These are phyloP conservation scores for Coluber constrictor DNA, from an alignment of 2,797 vertebrate species.

Conservation along the genomic window DNA sequence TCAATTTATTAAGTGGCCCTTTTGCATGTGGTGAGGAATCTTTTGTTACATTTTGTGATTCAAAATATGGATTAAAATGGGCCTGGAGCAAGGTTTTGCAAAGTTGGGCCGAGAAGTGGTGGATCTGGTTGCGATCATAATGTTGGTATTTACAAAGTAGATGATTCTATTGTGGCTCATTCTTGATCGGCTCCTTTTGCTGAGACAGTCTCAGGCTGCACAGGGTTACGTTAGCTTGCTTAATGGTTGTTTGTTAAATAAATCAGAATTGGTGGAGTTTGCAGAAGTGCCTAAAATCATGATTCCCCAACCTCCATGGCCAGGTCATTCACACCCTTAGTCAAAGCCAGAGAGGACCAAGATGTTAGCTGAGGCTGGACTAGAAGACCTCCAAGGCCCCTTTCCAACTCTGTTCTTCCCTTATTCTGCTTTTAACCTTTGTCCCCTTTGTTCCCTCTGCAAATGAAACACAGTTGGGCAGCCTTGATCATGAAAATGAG, in stretches of 20 bases:
- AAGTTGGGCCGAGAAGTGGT: not conserved
- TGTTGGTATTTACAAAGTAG: not conserved
- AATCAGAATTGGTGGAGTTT: not conserved
- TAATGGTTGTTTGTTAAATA: not conserved
- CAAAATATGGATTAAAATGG: no score
- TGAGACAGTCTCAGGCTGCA: not conserved
- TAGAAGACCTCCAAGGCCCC: not conserved
- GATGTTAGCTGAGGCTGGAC: not conserved
- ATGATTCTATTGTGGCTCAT: no score
- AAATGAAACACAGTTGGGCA: not conserved
- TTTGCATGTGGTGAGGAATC: not conserved
- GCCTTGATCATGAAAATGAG: constrained; percentile 20
- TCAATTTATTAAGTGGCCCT: not conserved
- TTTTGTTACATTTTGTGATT: not conserved
- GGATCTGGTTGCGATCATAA: not conserved
- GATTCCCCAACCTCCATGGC: not conserved
- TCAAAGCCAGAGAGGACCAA: not conserved
- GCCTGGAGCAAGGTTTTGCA: not conserved
- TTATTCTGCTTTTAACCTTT: not conserved
- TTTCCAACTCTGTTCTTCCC: not conserved
- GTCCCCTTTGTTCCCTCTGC: not conserved
- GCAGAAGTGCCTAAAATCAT: not conserved
- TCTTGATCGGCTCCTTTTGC: not conserved
- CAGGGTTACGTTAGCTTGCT: not conserved
- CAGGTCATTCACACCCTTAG: not conserved